Base-by-base conservation (phyloP, 2,797 vertebrate species). In the Passerculus sandwichensis region DNA sequence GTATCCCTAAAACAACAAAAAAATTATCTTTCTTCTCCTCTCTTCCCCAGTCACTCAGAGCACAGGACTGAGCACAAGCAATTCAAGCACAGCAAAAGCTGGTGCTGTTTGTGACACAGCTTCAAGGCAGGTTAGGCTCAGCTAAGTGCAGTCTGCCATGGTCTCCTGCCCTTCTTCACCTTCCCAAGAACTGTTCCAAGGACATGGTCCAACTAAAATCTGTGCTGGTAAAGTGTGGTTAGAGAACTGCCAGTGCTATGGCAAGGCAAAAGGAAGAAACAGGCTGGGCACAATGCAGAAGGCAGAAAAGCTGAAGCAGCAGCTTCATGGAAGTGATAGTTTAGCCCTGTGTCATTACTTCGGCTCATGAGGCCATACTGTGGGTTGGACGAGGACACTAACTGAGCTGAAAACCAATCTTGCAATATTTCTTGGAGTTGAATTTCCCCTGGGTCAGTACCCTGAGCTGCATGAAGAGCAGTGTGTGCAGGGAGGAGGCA, bases 401-500 rank as follows among this genome's bases (percentile, higher is more conserved):
- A 67, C 3, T 1, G 16, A 84, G 50, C 50, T 72, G 47, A 81
- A 91, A 91, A 59, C 10, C 32, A 38, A 73, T 23, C 36, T 81
- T 88, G 59, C 71, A 34, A 12, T 59, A 56, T 27, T 51, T 69
- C 13, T 16, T 23, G 36, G 57, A 48, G 61, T 1, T 88, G 40
- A 53, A 64, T 88, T 94, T 90, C 48, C 51, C 44, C 34, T 14
- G 38, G 36, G 23, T n/a, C 67, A 51, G 64, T 36, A 70, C 27
- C 15, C 56, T 0, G 3, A 66, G 56, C 36, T 48, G n/a, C 0
- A 0, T 13, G 36, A 73, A 72, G 44, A 34, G 27, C 2, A 6
- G 7, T 3, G 22, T 44, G 32, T 15, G 48, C 17, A 59, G n/a
- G 5, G 13, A 32, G 11, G 16, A 59, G 32, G 61, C n/a, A 72